These are phyloP conservation scores for Seladonia tumulorum DNA, from an alignment of 2,888 invertebrate genomes.

Conservation along the genomic window DNA sequence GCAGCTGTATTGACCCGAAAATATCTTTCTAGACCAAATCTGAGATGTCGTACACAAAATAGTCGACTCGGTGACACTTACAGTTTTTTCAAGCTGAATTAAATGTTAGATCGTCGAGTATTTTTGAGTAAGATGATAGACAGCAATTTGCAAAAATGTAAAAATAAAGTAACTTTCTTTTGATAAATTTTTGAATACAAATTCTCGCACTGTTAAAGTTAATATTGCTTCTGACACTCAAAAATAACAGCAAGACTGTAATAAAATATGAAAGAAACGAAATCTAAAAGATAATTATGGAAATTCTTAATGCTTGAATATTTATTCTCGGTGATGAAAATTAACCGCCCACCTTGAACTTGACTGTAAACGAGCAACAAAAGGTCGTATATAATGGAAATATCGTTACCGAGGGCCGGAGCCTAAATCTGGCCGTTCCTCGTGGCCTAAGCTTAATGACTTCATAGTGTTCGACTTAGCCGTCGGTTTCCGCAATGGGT, in stretches of 20 bases:
- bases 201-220: no score
- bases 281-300: no score
- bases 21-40: background rate
- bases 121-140: no score
- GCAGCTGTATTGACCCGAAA: constrained; percentile 46
- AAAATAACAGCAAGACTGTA: no score
- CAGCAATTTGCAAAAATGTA: no score
- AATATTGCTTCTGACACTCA: no score
- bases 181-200: no score
- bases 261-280: no score
- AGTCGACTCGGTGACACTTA: background rate
- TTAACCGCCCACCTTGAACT: background rate
- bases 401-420: background rate
- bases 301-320: no score
- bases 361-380: background rate
- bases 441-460: background rate
- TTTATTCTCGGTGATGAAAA: no score
- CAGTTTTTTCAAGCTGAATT: background rate
- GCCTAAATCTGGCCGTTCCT: background rate
- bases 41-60: background rate
- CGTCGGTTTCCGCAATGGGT: constrained; percentile 8
- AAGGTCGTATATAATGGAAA: background rate
- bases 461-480: constrained; percentile 2
- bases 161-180: no score
- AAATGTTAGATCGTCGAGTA: no score